Conservation (phyloP, 2,797 vertebrate genomes). For the Muscicapa striata region DNA sequence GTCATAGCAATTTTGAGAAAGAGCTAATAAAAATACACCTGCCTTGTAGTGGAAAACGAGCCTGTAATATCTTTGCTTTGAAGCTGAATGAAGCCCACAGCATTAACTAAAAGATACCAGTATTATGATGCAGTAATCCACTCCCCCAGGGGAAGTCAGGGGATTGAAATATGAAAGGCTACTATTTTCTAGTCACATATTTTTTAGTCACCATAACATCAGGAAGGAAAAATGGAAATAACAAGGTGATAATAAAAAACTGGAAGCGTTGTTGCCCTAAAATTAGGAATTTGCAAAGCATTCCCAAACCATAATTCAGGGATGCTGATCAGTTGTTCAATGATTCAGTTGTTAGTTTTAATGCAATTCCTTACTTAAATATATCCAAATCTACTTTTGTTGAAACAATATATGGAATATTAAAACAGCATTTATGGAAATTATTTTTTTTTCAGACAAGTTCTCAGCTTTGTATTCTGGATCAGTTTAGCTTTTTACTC, state of each 20-base stretch:
- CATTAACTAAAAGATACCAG: constrained; percentile 77
- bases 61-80: constrained; percentile 80
- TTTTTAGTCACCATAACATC: constrained; percentile 63
- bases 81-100: constrained; percentile 75
- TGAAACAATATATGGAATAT: neutral
- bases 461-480: neutral
- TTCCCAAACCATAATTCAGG: neutral
- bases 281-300: constrained; percentile 36
- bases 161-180: constrained; percentile 70
- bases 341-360: neutral
- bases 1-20: constrained; percentile 84
- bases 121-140: constrained; percentile 77
- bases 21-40: constrained; percentile 90
- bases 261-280: constrained; percentile 24
- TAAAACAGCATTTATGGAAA: neutral
- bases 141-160: constrained; percentile 57
- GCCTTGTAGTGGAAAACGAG: constrained; percentile 81
- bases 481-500: constrained; percentile 1
- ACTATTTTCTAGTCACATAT: constrained; percentile 67
- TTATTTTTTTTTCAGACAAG: neutral
- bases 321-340: neutral
- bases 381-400: neutral
- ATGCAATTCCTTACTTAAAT: neutral
- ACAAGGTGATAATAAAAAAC: constrained; percentile 58
- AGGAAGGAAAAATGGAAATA: constrained; percentile 56